Evolutionary conservation across 2,888 invertebrate genomes (phyloP).

Genomic region (Steinernema hermaphroditum): DNA sequence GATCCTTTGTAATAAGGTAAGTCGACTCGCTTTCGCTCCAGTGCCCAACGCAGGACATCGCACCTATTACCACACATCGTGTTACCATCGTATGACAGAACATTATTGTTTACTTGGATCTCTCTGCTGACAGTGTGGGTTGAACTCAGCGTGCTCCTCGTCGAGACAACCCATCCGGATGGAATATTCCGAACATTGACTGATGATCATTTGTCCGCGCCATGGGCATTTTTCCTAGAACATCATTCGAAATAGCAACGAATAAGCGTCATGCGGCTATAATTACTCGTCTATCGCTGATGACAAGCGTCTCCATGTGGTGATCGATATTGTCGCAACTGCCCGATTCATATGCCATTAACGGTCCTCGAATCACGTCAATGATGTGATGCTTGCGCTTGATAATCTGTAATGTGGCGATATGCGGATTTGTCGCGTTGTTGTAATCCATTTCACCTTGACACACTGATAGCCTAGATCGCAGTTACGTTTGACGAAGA

Average conservation of each 20-base stretch:
- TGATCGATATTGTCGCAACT: constrained; percentile 29
- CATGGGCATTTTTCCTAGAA: constrained; percentile 25
- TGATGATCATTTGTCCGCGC: constrained; percentile 28
- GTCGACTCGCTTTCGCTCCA: constrained; percentile 28
- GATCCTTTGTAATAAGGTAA: constrained; percentile 18
- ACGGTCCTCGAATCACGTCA: constrained; percentile 18
- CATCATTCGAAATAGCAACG: not conserved
- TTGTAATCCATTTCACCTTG: not conserved
- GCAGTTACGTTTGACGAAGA: constrained; percentile 13
- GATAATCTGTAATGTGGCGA: not conserved
- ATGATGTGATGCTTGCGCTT: constrained; percentile 19
- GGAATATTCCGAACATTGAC: constrained; percentile 22
- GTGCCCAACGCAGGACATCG: constrained; percentile 19
- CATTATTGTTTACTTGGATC: constrained; percentile 7
- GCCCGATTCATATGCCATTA: constrained; percentile 4
- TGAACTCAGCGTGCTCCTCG: constrained; percentile 2
- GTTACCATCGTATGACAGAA: not conserved
- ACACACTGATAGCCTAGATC: constrained; percentile 27
- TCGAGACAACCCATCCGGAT: constrained; percentile 7
- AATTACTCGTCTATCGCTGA: not conserved
- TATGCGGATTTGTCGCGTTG: not conserved
- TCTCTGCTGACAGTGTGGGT: constrained; percentile 12
- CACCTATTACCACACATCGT: not conserved
- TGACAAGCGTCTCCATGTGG: constrained; percentile 1
- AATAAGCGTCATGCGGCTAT: not conserved